phyloP scores from a whole-genome alignment of 2,113 vertebrate species.

The Daboia siamensis region DNA sequence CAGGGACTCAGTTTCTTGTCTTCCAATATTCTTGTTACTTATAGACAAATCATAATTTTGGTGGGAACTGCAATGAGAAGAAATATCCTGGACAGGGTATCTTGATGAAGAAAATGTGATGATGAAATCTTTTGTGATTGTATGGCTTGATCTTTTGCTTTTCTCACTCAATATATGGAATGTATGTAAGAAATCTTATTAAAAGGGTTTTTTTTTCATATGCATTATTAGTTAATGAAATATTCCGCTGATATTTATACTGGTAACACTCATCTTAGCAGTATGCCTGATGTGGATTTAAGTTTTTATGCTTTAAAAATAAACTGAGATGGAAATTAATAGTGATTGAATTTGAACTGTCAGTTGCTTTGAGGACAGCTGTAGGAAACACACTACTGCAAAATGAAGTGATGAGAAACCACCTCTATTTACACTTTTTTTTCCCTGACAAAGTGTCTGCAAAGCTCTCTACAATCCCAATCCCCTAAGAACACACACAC shows the following conservation, averaged over 20 bases:
- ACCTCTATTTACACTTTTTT: conserved; percentile 47
- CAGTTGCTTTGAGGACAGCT: background rate
- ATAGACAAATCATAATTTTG: background rate
- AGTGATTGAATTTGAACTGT: background rate
- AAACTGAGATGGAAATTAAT: background rate
- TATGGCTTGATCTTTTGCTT: background rate
- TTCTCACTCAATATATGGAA: background rate
- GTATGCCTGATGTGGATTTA: background rate
- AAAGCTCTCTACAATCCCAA: conserved; percentile 32
- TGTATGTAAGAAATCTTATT: background rate
- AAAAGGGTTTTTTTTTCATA: background rate
- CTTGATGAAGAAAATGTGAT: background rate
- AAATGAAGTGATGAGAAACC: background rate
- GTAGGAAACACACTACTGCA: conserved; percentile 28
- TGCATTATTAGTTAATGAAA: background rate
- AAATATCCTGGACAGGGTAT: background rate
- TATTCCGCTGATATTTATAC: background rate
- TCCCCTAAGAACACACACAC: conserved; percentile 19
- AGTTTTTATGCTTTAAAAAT: background rate
- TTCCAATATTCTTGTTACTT: background rate
- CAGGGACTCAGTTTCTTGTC: background rate
- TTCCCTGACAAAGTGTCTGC: conserved; percentile 29
- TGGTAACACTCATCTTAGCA: background rate
- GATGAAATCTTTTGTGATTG: background rate
- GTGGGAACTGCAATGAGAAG: background rate